Evolutionary conservation across 2,113 vertebrate genomes (phyloP).

Genomic region (Erythrocercus mccallii): DNA sequence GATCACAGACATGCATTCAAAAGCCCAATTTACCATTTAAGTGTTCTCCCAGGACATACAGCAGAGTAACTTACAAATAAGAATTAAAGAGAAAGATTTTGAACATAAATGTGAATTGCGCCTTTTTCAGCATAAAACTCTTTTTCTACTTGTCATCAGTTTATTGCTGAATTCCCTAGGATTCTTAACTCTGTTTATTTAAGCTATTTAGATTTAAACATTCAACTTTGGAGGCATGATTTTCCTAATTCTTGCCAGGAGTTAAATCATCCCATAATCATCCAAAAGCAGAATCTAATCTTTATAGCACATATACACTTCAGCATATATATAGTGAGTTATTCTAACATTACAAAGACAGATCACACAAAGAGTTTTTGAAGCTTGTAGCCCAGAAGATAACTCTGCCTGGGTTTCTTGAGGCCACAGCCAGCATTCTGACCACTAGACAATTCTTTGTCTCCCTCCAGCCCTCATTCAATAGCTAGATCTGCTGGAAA

Average conservation of each 20-base stretch:
- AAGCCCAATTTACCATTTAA: neutral
- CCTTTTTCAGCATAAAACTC: neutral
- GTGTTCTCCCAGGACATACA: neutral
- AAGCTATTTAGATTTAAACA: neutral
- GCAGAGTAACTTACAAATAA: neutral
- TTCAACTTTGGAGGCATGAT: neutral
- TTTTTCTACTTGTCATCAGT: neutral
- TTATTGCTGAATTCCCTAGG: neutral
- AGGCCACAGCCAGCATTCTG: slow-evolving; percentile 10
- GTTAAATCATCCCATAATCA: neutral
- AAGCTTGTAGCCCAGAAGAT: neutral
- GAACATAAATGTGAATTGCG: neutral
- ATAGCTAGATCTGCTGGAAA: slow-evolving; percentile 31
- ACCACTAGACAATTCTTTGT: slow-evolving; percentile 37
- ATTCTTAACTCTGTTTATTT: slow-evolving; percentile 2
- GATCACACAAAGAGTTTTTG: neutral
- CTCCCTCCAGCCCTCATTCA: neutral
- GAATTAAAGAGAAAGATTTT: neutral
- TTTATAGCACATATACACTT: neutral
- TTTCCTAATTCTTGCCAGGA: neutral
- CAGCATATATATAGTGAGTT: neutral
- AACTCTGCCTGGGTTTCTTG: slow-evolving; percentile 27
- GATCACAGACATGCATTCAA: neutral
- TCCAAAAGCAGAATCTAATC: neutral
- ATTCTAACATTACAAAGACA: neutral